phyloP scores from a whole-genome alignment of 1,140 invertebrate species.

The Drosophila quadrilineata region DNA sequence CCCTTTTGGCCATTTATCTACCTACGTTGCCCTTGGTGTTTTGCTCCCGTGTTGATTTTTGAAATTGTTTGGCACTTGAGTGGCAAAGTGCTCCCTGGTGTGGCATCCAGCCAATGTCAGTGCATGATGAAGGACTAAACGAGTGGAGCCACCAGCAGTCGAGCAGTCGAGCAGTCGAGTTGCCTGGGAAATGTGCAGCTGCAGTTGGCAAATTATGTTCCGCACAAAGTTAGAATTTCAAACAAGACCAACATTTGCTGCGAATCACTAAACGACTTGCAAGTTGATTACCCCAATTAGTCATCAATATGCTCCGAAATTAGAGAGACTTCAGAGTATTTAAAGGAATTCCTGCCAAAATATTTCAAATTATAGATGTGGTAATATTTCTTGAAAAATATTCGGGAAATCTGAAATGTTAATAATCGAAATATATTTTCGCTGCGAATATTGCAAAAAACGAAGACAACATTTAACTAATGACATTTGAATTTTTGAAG shows the following conservation, averaged over 20 bases:
- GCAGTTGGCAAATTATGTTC: conserved; percentile 21
- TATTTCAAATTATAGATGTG: too few species aligned
- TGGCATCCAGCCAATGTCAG: conserved; percentile 37
- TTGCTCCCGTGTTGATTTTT: conserved; percentile 74
- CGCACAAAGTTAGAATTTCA: background rate
- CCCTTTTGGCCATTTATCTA: background rate
- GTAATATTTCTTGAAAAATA: too few species aligned
- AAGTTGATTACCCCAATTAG: conserved; percentile 1
- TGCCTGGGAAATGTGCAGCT: conserved; percentile 41
- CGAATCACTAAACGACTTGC: conserved; percentile 6
- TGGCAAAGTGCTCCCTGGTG: conserved; percentile 65
- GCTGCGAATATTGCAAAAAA: too few species aligned
- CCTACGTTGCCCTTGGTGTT: conserved; percentile 12
- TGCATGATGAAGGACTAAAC: too few species aligned
- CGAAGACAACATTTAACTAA: too few species aligned
- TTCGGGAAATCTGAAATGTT: too few species aligned
- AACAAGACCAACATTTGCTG: conserved; percentile 4
- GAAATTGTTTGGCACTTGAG: conserved; percentile 77
- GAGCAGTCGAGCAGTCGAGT: background rate
- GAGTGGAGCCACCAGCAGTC: conserved; percentile 19
- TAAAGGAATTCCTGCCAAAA: background rate
- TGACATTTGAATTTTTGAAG: too few species aligned
- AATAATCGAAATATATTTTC: too few species aligned
- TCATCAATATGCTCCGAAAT: background rate
- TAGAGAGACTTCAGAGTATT: background rate